Evolutionary conservation across 2,797 vertebrate genomes (phyloP).

Genomic region (Tadarida brasiliensis): DNA sequence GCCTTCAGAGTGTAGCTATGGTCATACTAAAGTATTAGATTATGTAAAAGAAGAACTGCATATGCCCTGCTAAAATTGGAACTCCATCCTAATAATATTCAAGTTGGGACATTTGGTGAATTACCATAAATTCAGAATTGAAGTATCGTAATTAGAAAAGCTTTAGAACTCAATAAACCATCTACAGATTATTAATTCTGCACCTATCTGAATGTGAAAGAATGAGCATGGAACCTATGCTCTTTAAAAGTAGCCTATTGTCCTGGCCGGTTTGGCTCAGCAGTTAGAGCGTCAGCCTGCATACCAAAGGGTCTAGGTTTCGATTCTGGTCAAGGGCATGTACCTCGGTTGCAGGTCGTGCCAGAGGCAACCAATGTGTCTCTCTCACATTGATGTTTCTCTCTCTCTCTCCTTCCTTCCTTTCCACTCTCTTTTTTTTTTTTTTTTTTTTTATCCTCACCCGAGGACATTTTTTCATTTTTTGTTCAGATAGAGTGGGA

Average conservation of each 20-base stretch:
- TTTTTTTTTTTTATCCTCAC: too few relatives aligned
- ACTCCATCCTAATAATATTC: neutral
- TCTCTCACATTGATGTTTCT: too few relatives aligned
- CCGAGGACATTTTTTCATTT: too few relatives aligned
- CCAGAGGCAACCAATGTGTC: too few relatives aligned
- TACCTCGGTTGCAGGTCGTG: too few relatives aligned
- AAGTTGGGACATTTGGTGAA: neutral
- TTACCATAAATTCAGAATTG: constrained; percentile 1
- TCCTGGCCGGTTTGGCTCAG: too few relatives aligned
- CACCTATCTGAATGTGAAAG: neutral
- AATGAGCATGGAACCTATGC: neutral
- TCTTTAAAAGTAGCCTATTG: constrained; percentile 39
- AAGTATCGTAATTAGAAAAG: constrained; percentile 15
- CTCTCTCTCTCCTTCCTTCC: too few relatives aligned
- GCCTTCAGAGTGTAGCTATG: neutral
- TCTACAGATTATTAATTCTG: neutral
- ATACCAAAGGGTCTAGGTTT: too few relatives aligned
- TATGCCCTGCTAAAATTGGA: constrained; percentile 27
- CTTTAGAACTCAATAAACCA: constrained; percentile 31
- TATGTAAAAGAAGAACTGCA: neutral
- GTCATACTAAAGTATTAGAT: neutral
- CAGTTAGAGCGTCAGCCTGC: too few relatives aligned
- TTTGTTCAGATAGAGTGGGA: too few relatives aligned
- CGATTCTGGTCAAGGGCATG: too few relatives aligned
- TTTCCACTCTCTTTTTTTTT: too few relatives aligned